Conservation (phyloP, 2,113 vertebrate genomes). For the Psilopogon haemacephalus region DNA sequence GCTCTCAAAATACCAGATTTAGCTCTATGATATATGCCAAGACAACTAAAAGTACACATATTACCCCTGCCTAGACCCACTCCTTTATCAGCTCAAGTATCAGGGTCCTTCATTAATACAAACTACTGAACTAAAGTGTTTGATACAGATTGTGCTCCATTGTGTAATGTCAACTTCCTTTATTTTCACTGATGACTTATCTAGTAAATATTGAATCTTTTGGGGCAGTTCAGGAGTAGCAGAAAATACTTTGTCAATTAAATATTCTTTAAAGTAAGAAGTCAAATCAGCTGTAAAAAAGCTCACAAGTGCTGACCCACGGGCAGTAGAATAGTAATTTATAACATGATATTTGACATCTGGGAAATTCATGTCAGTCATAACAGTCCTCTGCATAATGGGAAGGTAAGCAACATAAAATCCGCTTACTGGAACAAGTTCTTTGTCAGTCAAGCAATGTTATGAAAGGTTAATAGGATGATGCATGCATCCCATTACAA, state of each 20-base stretch:
- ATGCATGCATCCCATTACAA: constrained; percentile 21
- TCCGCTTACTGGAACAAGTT: neutral
- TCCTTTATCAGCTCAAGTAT: neutral
- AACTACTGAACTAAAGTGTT: neutral
- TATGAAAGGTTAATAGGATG: neutral
- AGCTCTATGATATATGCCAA: neutral
- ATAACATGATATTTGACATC: constrained; percentile 5
- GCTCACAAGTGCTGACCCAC: neutral
- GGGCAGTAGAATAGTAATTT: neutral
- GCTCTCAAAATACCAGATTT: neutral
- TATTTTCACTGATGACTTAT: neutral
- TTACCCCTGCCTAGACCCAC: neutral
- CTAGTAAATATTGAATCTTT: neutral
- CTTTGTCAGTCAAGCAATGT: neutral
- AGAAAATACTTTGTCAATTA: neutral
- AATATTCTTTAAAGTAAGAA: neutral
- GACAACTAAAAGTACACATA: neutral
- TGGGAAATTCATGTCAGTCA: neutral
- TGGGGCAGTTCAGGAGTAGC: neutral
- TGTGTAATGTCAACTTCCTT: neutral
- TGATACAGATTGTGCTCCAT: neutral
- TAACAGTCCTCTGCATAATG: neutral
- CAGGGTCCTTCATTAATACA: neutral
- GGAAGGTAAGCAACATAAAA: constrained; percentile 1
- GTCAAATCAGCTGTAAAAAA: neutral